phyloP scores from a whole-genome alignment of 2,797 vertebrate species.

The Phoebastria nigripes region DNA sequence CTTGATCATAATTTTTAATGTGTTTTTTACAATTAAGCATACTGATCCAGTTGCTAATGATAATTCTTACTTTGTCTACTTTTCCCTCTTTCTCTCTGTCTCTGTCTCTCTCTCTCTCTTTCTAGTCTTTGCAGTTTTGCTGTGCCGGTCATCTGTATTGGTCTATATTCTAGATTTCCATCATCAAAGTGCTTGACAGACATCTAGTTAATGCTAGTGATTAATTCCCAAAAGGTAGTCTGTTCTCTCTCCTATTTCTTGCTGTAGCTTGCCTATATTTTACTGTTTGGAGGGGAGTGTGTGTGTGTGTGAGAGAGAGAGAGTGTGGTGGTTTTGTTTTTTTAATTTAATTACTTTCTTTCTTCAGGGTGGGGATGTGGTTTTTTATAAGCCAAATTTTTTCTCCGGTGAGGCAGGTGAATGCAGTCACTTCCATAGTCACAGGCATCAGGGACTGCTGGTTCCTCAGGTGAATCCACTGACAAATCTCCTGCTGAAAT shows the following conservation, averaged over 20 bases:
- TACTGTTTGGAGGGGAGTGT: not conserved
- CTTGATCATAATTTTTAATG: not conserved
- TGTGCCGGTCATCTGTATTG: conserved; percentile 33
- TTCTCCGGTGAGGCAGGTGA: not conserved
- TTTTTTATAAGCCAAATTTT: not conserved
- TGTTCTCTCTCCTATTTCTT: conserved; percentile 42
- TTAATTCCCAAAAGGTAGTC: conserved; percentile 52
- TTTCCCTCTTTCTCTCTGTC: not conserved
- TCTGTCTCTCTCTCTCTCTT: not conserved
- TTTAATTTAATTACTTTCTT: not conserved
- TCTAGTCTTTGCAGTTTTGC: conserved; percentile 53
- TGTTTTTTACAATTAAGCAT: not conserved
- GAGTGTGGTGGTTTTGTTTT: not conserved
- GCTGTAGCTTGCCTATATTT: not conserved
- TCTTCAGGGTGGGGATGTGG: not conserved
- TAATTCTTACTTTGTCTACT: conserved; percentile 28
- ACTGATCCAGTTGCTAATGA: not conserved
- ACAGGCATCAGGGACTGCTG: not conserved
- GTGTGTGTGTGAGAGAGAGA: too few relatives aligned
- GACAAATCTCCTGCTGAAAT: not conserved
- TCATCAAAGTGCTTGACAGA: conserved; percentile 32
- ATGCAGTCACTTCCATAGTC: not conserved
- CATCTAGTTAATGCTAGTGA: conserved; percentile 56
- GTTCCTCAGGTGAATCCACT: not conserved
- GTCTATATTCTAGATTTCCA: conserved; percentile 47